These are phyloP conservation scores for Parasteatoda lunata DNA, from an alignment of 2,888 invertebrate genomes.

Conservation along the genomic window DNA sequence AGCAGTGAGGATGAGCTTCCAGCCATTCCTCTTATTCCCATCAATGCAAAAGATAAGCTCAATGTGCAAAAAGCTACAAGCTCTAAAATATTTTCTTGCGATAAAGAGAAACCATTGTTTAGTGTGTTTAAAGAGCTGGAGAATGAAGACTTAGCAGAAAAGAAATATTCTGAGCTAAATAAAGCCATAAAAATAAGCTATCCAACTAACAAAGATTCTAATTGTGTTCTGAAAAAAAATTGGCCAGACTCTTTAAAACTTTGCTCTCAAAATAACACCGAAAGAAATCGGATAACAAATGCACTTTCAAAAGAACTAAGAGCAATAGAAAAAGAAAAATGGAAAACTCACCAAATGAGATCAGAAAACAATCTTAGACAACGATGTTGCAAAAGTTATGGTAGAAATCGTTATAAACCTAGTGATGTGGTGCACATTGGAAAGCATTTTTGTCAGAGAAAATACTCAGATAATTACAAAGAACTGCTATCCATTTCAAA, in stretches of 20 bases:
- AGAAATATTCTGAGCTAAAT: constrained; percentile 18
- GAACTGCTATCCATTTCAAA: neutral
- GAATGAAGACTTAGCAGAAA: neutral
- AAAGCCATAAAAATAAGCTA: neutral
- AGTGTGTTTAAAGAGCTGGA: constrained; percentile 25
- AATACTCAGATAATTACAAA: neutral
- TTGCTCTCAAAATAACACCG: neutral
- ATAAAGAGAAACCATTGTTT: neutral
- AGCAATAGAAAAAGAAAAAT: constrained; percentile 28
- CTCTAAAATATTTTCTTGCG: too few species aligned
- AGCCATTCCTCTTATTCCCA: too few species aligned
- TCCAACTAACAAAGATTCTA: too few species aligned
- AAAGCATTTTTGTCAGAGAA: neutral
- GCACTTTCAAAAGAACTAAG: constrained; percentile 10
- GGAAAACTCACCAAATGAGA: neutral
- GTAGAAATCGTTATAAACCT: too few species aligned
- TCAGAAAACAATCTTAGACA: too few species aligned
- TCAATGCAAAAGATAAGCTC: too few species aligned
- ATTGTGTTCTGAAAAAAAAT: neutral
- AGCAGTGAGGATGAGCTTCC: too few species aligned
- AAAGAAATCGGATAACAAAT: constrained; percentile 7
- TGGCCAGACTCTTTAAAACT: neutral
- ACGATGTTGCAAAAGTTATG: too few species aligned
- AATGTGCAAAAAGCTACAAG: too few species aligned
- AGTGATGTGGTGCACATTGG: neutral